Percentiles rank a stretch among this genome's conserved stretches.
Evolutionary conservation across 2,888 invertebrate genomes (phyloP).

Genomic region (Amitus sp.): DNA sequence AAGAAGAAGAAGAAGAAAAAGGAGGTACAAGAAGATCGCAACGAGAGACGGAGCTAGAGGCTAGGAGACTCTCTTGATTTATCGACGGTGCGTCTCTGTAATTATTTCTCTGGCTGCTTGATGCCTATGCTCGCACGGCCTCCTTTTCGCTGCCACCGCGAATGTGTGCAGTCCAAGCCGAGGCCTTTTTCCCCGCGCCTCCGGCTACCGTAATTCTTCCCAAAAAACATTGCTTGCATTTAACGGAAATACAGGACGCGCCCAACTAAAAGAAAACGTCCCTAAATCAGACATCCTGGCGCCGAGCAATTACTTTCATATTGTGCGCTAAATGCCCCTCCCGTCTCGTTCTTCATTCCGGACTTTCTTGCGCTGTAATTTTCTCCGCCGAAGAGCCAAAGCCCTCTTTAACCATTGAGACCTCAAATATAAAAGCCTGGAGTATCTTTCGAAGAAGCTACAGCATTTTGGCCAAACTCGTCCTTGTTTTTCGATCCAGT

Average conservation of each 20-base stretch:
- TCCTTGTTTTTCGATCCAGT: too few species aligned
- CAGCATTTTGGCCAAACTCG: too few species aligned
- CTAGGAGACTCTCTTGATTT: slow-evolving; percentile 59
- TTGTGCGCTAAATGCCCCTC: background rate
- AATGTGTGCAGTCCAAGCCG: slow-evolving; percentile 19
- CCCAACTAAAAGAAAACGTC: slow-evolving; percentile 30
- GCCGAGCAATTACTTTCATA: slow-evolving; percentile 25
- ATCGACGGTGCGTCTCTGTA: slow-evolving; percentile 63
- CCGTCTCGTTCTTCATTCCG: background rate
- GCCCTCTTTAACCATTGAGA: too few species aligned
- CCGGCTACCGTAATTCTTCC: slow-evolving; percentile 43
- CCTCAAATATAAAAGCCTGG: too few species aligned
- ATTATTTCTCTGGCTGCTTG: slow-evolving; percentile 58
- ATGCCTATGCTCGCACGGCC: slow-evolving; percentile 23
- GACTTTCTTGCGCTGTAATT: background rate
- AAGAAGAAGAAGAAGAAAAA: slow-evolving; percentile 11
- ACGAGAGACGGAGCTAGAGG: slow-evolving; percentile 38
- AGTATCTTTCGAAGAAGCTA: too few species aligned
- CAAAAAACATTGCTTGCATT: slow-evolving; percentile 30
- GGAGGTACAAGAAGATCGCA: slow-evolving; percentile 38
- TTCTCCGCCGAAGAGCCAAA: background rate
- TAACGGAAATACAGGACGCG: slow-evolving; percentile 31
- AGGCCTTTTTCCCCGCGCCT: slow-evolving; percentile 21
- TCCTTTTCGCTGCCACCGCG: slow-evolving; percentile 28
- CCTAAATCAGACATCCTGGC: slow-evolving; percentile 36